These are phyloP conservation scores for Sipha maydis DNA, from an alignment of 2,888 invertebrate genomes.

Conservation along the genomic window DNA sequence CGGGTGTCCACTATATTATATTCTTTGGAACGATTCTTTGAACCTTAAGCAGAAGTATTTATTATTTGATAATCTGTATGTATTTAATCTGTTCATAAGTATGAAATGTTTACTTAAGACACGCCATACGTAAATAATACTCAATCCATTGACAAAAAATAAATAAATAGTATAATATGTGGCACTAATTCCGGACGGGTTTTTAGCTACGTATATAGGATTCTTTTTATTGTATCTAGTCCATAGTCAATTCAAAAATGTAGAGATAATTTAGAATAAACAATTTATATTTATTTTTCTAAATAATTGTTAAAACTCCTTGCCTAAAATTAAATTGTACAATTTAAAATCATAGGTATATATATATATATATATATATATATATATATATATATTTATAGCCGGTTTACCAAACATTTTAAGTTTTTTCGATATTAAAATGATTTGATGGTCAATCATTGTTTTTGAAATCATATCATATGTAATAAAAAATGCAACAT, in stretches of 20 bases:
- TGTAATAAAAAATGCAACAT: background rate
- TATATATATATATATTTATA: too few relatives aligned
- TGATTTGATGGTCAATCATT: background rate
- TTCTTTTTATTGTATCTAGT: background rate
- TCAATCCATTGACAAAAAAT: conserved; percentile 6
- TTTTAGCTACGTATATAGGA: background rate
- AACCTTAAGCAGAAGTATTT: background rate
- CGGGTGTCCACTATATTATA: background rate
- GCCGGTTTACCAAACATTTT: background rate
- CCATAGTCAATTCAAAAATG: background rate
- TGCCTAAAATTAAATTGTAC: conserved; percentile 5
- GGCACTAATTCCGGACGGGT: conserved; percentile 18
- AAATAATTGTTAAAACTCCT: conserved; percentile 33
- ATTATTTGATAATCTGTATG: background rate
- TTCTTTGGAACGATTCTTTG: background rate
- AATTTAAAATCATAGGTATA: background rate
- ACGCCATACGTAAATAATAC: background rate
- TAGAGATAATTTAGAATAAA: conserved; percentile 8
- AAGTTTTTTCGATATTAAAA: background rate
- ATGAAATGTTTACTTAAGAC: conserved; percentile 2
- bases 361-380: too few relatives aligned
- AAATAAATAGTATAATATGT: background rate
- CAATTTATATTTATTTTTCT: conserved; percentile 4
- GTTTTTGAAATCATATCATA: background rate
- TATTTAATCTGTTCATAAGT: background rate